Percentiles rank a stretch among this genome's conserved stretches.
phyloP scores from a whole-genome alignment of 2,113 vertebrate genomes.

The Clinocottus analis region DNA sequence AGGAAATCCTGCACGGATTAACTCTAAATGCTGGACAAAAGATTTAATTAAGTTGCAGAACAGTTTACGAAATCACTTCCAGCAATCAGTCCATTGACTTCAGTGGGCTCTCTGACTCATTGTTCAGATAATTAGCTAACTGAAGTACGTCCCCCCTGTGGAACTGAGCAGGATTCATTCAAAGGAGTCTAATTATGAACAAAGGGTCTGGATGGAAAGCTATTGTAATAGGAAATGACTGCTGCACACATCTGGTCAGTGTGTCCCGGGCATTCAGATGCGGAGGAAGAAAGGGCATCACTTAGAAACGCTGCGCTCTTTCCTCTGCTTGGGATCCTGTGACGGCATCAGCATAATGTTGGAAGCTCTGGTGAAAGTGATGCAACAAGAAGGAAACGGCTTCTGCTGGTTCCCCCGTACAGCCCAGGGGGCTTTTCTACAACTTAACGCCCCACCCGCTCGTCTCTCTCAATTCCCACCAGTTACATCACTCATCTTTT shows the following conservation, averaged over 20 bases:
- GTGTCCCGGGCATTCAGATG: conserved; percentile 4
- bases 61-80: conserved; percentile 30
- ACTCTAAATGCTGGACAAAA: conserved; percentile 26
- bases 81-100: conserved; percentile 28
- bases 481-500: conserved; percentile 58
- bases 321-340: conserved; percentile 1
- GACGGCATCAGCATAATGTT: conserved; percentile 33
- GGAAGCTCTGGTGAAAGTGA: conserved; percentile 55
- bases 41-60: conserved; percentile 1
- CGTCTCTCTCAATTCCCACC: conserved; percentile 37
- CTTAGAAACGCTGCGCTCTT: neutral
- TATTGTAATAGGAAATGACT: conserved; percentile 14
- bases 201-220: conserved; percentile 28
- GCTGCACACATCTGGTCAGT: neutral
- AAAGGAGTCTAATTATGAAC: conserved; percentile 26
- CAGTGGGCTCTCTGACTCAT: conserved; percentile 32
- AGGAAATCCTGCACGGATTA: conserved; percentile 25
- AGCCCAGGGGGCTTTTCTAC: conserved; percentile 34
- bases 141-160: conserved; percentile 36
- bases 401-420: conserved; percentile 26
- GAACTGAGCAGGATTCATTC: conserved; percentile 19
- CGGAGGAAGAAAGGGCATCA: conserved; percentile 16
- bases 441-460: conserved; percentile 4
- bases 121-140: conserved; percentile 38
- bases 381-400: conserved; percentile 70